Evolutionary conservation across 2,797 vertebrate species (phyloP).

Genomic region (Lutjanus campechanus): DNA sequence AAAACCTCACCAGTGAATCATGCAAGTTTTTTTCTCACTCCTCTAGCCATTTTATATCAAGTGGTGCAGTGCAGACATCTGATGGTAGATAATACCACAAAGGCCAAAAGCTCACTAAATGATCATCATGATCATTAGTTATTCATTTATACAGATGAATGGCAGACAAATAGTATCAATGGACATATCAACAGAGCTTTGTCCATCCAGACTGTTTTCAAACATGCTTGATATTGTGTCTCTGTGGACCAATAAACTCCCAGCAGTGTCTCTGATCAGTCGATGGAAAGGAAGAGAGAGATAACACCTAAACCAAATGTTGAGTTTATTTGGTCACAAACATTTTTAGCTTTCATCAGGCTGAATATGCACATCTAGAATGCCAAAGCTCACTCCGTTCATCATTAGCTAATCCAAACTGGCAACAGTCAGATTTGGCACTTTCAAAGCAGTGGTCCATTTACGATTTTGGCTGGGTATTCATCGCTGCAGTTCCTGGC

Average conservation of each 20-base stretch:
- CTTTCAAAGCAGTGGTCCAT: slow-evolving; percentile 14
- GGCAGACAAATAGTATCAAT: neutral
- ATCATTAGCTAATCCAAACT: slow-evolving; percentile 22
- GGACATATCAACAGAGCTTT: neutral
- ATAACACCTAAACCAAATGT: neutral
- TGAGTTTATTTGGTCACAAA: neutral
- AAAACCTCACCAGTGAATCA: slow-evolving; percentile 32
- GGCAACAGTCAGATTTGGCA: slow-evolving; percentile 1
- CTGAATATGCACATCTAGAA: slow-evolving; percentile 5
- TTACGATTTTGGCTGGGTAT: neutral
- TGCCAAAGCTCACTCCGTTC: neutral
- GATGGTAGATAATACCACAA: neutral
- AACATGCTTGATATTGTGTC: neutral
- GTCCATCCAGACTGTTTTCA: neutral
- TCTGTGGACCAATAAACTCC: neutral
- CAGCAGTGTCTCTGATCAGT: slow-evolving; percentile 5
- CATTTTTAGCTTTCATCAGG: neutral
- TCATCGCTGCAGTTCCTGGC: neutral
- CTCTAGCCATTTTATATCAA: slow-evolving; percentile 27
- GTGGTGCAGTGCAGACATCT: slow-evolving; percentile 55
- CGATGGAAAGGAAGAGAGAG: neutral
- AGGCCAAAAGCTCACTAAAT: slow-evolving; percentile 1
- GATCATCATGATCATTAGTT: neutral
- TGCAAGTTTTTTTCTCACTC: neutral
- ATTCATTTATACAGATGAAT: neutral